Conservation (phyloP, 2,113 vertebrate species). For the Daboia siamensis region DNA sequence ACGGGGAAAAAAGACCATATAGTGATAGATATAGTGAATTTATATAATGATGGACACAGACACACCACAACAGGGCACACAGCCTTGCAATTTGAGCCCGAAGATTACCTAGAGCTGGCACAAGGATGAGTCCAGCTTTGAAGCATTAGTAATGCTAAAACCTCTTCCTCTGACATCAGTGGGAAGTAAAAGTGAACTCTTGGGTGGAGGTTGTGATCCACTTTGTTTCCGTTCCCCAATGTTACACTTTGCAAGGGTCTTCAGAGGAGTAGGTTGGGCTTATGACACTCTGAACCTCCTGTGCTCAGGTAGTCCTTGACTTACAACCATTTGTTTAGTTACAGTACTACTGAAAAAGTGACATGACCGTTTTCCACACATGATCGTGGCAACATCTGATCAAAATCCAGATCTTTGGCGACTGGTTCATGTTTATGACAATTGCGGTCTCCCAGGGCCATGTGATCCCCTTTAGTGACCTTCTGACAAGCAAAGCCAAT, state of each 20-base stretch:
- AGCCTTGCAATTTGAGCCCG: background rate
- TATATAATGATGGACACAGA: background rate
- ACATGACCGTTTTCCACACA: background rate
- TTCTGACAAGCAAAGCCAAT: too few species aligned
- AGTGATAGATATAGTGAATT: background rate
- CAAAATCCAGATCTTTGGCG: background rate
- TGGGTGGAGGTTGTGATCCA: background rate
- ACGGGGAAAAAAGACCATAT: background rate
- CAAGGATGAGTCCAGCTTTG: background rate
- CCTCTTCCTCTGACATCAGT: background rate
- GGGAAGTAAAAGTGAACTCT: background rate
- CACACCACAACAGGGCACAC: background rate
- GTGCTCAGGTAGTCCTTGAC: background rate
- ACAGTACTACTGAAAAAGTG: background rate
- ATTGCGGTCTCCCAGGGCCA: too few species aligned
- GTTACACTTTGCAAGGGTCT: background rate
- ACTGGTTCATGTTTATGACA: background rate
- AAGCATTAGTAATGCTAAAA: background rate
- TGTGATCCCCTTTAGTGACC: too few species aligned
- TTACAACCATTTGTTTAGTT: background rate
- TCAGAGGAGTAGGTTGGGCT: background rate
- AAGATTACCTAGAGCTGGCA: background rate
- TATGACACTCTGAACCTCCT: background rate
- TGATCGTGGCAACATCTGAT: background rate
- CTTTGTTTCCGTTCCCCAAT: background rate